Conservation (phyloP, 1,140 invertebrate species). For the Brachystomella parvula region DNA sequence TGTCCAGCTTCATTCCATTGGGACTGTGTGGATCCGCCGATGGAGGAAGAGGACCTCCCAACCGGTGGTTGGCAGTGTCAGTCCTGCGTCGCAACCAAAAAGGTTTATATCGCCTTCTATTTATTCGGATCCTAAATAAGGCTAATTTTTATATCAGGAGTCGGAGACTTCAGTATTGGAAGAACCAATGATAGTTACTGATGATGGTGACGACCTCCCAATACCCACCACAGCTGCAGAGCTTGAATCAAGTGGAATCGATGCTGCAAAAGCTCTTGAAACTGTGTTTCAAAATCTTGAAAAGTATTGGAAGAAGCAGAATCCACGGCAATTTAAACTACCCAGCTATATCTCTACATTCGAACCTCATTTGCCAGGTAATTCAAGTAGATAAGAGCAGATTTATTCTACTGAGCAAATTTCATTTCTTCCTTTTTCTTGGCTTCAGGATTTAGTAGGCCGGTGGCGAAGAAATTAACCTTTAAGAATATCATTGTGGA, state of each 20-base stretch:
- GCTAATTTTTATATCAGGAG: too few species aligned
- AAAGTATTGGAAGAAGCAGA: constrained; percentile 50
- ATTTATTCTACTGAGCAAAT: constrained; percentile 28
- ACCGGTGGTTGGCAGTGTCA: constrained; percentile 83
- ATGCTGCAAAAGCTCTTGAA: background rate
- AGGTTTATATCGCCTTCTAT: constrained; percentile 27
- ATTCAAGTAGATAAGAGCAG: background rate
- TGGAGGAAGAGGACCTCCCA: constrained; percentile 81
- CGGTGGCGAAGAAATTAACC: background rate
- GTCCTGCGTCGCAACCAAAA: constrained; percentile 54
- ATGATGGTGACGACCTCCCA: background rate
- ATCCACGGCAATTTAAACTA: constrained; percentile 80
- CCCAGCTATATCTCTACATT: constrained; percentile 68
- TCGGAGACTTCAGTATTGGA: too few species aligned
- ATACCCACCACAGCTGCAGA: background rate
- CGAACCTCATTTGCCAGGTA: constrained; percentile 54
- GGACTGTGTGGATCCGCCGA: constrained; percentile 69
- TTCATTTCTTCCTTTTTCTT: background rate
- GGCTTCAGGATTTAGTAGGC: too few species aligned
- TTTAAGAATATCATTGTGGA: background rate
- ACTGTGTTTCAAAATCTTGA: background rate
- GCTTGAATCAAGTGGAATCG: background rate
- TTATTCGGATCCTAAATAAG: too few species aligned
- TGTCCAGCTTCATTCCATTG: constrained; percentile 88
- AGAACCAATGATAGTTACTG: constrained; percentile 1